Percentiles rank a stretch among this genome's conserved stretches.
Evolutionary conservation across 2,113 vertebrate species (phyloP).

Genomic region (Benitochromis conjunctus): DNA sequence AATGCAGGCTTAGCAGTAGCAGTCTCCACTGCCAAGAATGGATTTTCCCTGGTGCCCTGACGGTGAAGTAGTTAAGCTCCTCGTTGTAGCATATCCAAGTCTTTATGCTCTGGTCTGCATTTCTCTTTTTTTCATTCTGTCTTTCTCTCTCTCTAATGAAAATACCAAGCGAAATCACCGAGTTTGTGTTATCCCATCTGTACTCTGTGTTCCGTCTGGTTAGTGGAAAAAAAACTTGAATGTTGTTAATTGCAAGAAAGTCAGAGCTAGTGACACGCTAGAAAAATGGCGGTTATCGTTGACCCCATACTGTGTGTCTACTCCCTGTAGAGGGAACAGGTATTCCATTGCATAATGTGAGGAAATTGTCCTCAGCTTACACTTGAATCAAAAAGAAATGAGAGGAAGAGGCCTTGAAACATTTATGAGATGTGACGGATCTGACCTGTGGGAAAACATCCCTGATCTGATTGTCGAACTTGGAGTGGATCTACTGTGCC

Average conservation of each 20-base stretch:
- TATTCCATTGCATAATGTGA: slow-evolving; percentile 37
- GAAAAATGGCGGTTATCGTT: not conserved
- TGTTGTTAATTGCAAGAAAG: not conserved
- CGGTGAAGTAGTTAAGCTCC: slow-evolving; percentile 87
- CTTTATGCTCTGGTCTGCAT: slow-evolving; percentile 32
- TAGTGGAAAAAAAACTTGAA: not conserved
- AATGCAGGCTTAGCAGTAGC: slow-evolving; percentile 90
- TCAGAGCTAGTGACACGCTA: not conserved
- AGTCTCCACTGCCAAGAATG: slow-evolving; percentile 85
- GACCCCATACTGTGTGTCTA: slow-evolving; percentile 8
- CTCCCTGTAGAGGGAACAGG: slow-evolving; percentile 22
- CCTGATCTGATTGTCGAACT: slow-evolving; percentile 44
- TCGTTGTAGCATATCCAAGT: slow-evolving; percentile 77
- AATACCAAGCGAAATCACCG: not conserved
- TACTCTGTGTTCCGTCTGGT: not conserved
- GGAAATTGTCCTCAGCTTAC: slow-evolving; percentile 49
- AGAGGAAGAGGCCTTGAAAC: slow-evolving; percentile 56
- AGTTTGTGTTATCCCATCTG: not conserved
- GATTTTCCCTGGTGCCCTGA: slow-evolving; percentile 85
- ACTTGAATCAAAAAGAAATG: slow-evolving; percentile 47
- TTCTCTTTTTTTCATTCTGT: not conserved
- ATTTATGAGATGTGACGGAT: slow-evolving; percentile 68
- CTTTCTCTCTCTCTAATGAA: slow-evolving; percentile 8
- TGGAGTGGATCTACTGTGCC: slow-evolving; percentile 28
- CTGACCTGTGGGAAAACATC: slow-evolving; percentile 54